A percentile compares a stretch with the other conserved stretches of the same genome.
phyloP scores from a whole-genome alignment of 2,888 invertebrate genomes.

The Nemurella pictetii region DNA sequence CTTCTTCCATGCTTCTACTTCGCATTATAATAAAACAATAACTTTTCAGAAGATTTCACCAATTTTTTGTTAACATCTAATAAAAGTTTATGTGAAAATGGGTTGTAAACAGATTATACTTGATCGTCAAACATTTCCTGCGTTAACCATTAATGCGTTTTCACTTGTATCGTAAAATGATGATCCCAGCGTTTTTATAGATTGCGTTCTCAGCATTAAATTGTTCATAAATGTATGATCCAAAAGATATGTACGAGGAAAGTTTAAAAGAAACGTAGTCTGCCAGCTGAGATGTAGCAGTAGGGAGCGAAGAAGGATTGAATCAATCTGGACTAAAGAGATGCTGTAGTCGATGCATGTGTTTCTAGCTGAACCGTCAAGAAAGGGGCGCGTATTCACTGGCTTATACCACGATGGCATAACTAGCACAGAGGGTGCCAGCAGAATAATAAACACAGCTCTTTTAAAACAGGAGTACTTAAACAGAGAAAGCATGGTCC shows the following conservation, averaged over 20 bases:
- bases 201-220: neutral
- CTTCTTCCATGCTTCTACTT: neutral
- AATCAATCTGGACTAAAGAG: neutral
- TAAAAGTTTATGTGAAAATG: constrained; percentile 5
- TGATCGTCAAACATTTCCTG: neutral
- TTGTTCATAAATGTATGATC: neutral
- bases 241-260: neutral
- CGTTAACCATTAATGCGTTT: neutral
- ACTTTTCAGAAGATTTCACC: neutral
- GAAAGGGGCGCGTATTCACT: neutral
- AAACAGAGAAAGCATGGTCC: neutral
- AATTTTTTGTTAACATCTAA: constrained; percentile 2
- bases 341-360: neutral
- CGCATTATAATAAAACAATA: constrained; percentile 6
- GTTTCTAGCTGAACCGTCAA: neutral
- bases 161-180: neutral
- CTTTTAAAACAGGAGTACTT: constrained; percentile 1
- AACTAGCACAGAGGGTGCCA: neutral
- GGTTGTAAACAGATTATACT: constrained; percentile 1
- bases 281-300: neutral
- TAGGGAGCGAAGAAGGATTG: neutral
- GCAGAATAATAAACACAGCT: constrained; percentile 9
- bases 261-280: neutral
- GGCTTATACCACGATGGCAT: neutral
- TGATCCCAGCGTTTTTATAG: neutral